Conservation (phyloP, 2,797 vertebrate species). For the Eurystomus glaucurus region DNA sequence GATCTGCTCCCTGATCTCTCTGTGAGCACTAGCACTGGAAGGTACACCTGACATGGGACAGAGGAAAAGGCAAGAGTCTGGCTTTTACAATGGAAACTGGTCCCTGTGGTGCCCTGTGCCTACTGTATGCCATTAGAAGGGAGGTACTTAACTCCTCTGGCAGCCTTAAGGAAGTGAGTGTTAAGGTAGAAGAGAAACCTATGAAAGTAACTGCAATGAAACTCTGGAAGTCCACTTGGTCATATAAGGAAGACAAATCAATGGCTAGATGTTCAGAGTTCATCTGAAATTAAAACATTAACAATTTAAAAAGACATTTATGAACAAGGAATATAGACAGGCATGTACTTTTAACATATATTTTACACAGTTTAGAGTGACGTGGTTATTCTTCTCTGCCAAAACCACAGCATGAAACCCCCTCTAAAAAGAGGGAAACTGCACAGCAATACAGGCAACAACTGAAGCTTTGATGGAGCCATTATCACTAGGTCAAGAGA, state of each 20-base stretch:
- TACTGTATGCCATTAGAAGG: not conserved
- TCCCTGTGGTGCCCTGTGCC: rapidly evolving
- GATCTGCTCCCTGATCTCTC: not conserved
- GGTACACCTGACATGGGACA: rapidly evolving
- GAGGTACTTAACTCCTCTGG: not conserved
- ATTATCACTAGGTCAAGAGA: not conserved
- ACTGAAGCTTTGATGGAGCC: not conserved
- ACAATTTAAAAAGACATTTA: not conserved
- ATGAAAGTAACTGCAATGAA: not conserved
- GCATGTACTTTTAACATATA: not conserved
- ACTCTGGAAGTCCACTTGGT: not conserved
- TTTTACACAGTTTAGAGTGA: not conserved
- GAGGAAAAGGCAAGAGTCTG: not conserved
- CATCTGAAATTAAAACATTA: not conserved
- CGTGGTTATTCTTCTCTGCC: not conserved
- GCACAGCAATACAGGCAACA: not conserved
- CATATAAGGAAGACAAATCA: not conserved
- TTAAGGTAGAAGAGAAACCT: not conserved
- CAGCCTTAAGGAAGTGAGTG: not conserved
- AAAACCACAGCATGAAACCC: not conserved
- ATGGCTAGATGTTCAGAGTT: not conserved
- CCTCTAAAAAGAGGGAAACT: not conserved
- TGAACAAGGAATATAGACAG: not conserved
- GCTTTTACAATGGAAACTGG: not conserved
- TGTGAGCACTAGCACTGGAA: not conserved